Evolutionary conservation across 2,888 invertebrate species (phyloP), one percentile per base, ranked within the genome.

Genomic region (Drosophila putrida): DNA sequence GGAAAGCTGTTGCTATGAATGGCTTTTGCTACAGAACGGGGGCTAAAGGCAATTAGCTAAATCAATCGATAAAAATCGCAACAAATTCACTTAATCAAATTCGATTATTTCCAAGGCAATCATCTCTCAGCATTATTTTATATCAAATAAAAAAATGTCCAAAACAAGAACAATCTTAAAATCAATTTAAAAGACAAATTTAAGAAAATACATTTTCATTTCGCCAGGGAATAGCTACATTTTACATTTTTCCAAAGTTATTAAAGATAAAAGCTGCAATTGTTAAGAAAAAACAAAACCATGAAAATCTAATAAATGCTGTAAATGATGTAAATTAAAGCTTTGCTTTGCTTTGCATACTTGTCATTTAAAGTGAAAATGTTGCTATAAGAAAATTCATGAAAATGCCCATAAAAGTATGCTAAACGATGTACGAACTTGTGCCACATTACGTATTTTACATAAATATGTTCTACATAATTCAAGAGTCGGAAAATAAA

Each of bases 11-110:
- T 28, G 20, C 20, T 20, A 20, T 20, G 31, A 31, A 31, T 31
- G 31, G 31, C 31, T 31, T 31, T 31, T 6, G 28, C 9, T 31
- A 9, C 6, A 31, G 57, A 35, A 10, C n/a, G 10, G 13, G 8
- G 8, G 44, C 20, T 36, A 35, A 6, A 13, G 25, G 62, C 74
- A 78, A 75, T 75, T 75, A 75, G 75, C 78, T 53, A 44, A 70
- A 64, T 31, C 75, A 75, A 77, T 77, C 75, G 73, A 67, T 77
- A 59, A 51, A 39, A 58, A 78, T 67, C 78, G 49, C 20, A 47
- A 46, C 39, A 36, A 60, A 71, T 64, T 61, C 61, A 54, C 54
- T 58, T 77, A 61, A 74, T 76, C 76, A 47, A 60, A 55, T 60
- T 61, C 61, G 60, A 74, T 71, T 57, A 64, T 71, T 44, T 31